These are phyloP conservation scores for Drosophila crucigera DNA, from an alignment of 2,888 invertebrate genomes.

Conservation along the genomic window DNA sequence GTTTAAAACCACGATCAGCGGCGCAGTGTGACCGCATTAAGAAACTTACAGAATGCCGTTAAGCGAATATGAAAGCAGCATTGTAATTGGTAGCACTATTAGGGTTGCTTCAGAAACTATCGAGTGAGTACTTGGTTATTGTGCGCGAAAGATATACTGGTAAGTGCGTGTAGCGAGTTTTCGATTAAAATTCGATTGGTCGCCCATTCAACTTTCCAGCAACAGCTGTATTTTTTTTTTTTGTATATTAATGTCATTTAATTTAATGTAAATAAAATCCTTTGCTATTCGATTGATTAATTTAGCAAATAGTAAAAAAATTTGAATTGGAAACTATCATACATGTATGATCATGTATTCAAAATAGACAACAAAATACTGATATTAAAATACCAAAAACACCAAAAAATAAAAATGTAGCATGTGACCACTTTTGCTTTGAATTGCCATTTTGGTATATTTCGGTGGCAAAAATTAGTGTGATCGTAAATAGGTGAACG, in stretches of 20 bases:
- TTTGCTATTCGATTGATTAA: neutral
- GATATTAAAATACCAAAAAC: slow-evolving; percentile 9
- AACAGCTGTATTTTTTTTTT: neutral
- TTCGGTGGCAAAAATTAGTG: slow-evolving; percentile 51
- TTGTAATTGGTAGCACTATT: neutral
- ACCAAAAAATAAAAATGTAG: neutral
- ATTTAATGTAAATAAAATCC: neutral
- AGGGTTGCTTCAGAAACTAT: neutral
- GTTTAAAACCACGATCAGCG: slow-evolving; percentile 20
- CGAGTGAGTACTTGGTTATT: slow-evolving; percentile 9
- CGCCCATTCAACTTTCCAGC: no score
- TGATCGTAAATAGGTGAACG: slow-evolving; percentile 59
- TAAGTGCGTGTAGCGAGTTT: neutral
- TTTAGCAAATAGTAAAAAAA: neutral
- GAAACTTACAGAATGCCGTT: neutral
- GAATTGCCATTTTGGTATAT: slow-evolving; percentile 40
- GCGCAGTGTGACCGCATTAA: slow-evolving; percentile 10
- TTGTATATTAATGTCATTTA: no score
- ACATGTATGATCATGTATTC: slow-evolving; percentile 2
- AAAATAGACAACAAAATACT: slow-evolving; percentile 11
- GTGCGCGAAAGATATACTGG: neutral
- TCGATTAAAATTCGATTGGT: neutral
- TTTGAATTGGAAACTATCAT: neutral
- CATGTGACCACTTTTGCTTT: slow-evolving; percentile 32
- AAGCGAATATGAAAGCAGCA: neutral